Conservation (phyloP, 2,888 invertebrate species). For the Nemotelus pantherinus region DNA sequence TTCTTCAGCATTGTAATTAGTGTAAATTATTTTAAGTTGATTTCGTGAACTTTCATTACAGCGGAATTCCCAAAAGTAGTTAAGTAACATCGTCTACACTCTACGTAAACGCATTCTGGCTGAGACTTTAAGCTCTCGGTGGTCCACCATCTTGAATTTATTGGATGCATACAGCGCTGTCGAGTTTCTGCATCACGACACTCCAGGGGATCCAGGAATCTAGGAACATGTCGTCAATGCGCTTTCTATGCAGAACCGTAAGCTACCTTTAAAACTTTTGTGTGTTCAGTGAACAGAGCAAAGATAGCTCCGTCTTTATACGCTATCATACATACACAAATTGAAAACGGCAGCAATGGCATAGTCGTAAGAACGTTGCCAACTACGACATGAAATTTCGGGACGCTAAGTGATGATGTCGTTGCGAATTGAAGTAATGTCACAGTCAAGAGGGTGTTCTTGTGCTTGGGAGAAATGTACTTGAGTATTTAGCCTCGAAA, state of each 20-base stretch:
- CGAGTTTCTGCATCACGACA: slow-evolving; percentile 42
- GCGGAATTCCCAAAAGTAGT: slow-evolving; percentile 35
- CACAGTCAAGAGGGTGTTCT: slow-evolving; percentile 31
- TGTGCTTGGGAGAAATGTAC: neutral
- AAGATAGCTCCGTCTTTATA: neutral
- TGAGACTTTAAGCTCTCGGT: slow-evolving; percentile 36
- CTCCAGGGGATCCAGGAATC: slow-evolving; percentile 26
- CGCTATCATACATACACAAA: slow-evolving; percentile 21
- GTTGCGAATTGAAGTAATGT: slow-evolving; percentile 20
- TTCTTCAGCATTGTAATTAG: slow-evolving; percentile 36
- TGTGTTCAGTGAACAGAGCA: slow-evolving; percentile 16
- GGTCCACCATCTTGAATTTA: slow-evolving; percentile 39
- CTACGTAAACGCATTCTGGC: slow-evolving; percentile 32
- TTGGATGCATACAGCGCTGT: slow-evolving; percentile 27
- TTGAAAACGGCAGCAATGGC: slow-evolving; percentile 44
- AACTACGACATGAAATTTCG: slow-evolving; percentile 30
- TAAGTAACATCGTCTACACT: slow-evolving; percentile 39
- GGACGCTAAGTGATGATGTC: slow-evolving; percentile 36
- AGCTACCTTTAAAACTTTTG: slow-evolving; percentile 37
- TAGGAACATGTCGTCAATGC: slow-evolving; percentile 25
- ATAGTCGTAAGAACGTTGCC: slow-evolving; percentile 26
- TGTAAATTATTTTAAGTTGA: slow-evolving; percentile 44
- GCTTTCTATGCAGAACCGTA: slow-evolving; percentile 10
- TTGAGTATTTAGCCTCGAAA: slow-evolving; percentile 26
- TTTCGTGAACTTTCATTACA: slow-evolving; percentile 40